Base-by-base conservation (phyloP, 2,113 vertebrate genomes). In the Hippolais icterina region DNA sequence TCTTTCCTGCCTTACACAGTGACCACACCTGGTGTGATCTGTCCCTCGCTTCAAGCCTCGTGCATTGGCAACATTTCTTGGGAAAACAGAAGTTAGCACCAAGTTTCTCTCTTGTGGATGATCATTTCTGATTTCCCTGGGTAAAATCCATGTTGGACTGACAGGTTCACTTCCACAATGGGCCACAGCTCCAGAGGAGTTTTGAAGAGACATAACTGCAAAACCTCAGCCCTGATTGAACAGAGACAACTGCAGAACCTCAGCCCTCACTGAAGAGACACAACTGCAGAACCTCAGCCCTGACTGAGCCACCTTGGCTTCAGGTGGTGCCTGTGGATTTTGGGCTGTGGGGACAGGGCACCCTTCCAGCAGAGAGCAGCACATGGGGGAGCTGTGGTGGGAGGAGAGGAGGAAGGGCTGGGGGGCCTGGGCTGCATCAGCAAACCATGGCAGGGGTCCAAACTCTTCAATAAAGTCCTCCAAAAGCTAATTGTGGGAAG, bases 351-450 rank as follows among this genome's bases (percentile, higher is more conserved):
- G 46, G 13, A 2, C 7, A 23, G 69, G 64, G 39, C 59, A 1
- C 14, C 12, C 41, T 52, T 84, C 25, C 47, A 19, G 25, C 49
- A 79, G 49, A 47, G 21, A 3, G 37, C 2, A 5, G 27, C 0
- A 0, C 18, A 8, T 8, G 39, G 24, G 56, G 65, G 42, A n/a
- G 3, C 25, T 1, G 4, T 0, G 41, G 17, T 24, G 54, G 42
- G 10, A 27, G 39, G 13, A 64, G 49, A 68, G 25, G 17, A 70
- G 42, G 11, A 2, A 6, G 70, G 16, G 39, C 59, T 80, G 59
- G 49, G 42, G n/a, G 71, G 4, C 10, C 49, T 53, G 16, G 18
- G 19, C 23, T 86, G 60, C 19, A 27, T 6, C 88, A 59, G 47
- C 28, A 76, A 64, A 72, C 47, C 18, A 25, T 1, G 8, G 20